A percentile compares a stretch with the other conserved stretches of the same genome.
Evolutionary conservation across 2,888 invertebrate species (phyloP).

Genomic region (Dexiosoma caninum): DNA sequence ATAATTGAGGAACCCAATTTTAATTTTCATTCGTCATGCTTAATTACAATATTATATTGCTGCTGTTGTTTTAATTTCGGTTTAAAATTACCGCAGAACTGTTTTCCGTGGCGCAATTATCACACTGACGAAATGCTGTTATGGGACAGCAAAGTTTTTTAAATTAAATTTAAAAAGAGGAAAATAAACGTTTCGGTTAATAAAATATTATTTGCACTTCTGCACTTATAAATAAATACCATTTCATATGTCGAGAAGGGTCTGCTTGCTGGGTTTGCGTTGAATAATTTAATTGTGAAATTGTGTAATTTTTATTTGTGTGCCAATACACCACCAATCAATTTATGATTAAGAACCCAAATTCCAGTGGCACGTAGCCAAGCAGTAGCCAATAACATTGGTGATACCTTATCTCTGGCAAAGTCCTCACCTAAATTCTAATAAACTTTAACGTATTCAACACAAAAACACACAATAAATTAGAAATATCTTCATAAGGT

Average conservation of each 20-base stretch:
- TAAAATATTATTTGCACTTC: too few relatives aligned
- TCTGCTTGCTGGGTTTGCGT: slow-evolving; percentile 2
- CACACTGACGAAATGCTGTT: background rate
- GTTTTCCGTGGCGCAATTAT: slow-evolving; percentile 23
- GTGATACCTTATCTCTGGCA: slow-evolving; percentile 35
- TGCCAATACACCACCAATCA: slow-evolving; percentile 1
- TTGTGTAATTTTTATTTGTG: slow-evolving; percentile 27
- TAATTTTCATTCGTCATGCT: slow-evolving; percentile 25
- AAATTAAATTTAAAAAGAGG: background rate
- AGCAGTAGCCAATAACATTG: slow-evolving; percentile 6
- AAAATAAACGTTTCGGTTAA: too few relatives aligned
- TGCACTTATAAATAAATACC: too few relatives aligned
- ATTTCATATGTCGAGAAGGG: background rate
- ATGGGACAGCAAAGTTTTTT: background rate
- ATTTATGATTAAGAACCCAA: slow-evolving; percentile 10
- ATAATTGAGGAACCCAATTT: slow-evolving; percentile 27
- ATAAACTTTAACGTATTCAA: slow-evolving; percentile 21
- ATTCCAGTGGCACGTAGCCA: background rate
- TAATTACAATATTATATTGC: background rate
- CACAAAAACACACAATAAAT: slow-evolving; percentile 5
- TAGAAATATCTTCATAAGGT: background rate
- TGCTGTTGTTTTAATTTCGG: background rate
- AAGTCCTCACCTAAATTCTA: slow-evolving; percentile 52
- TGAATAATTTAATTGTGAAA: background rate
- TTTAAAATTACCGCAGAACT: slow-evolving; percentile 34